Evolutionary conservation across 2,797 vertebrate genomes (phyloP), one percentile per base, ranked within the genome.

Genomic region (Tolypeutes matacus): DNA sequence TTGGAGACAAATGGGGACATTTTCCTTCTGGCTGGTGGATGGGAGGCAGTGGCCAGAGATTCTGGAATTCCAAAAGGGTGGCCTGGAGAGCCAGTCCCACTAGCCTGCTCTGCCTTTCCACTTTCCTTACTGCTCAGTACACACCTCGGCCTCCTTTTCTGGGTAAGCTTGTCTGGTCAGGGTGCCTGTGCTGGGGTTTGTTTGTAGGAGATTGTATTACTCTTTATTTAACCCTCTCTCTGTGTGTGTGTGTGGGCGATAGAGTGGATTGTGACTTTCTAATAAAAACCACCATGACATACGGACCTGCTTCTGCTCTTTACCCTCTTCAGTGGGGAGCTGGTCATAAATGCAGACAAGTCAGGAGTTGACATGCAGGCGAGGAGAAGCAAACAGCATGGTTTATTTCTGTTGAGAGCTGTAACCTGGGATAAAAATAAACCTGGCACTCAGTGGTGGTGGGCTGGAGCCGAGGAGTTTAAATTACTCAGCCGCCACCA

Each of bases 361-460:
- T 36, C 18, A 31, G 67, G 76, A 82, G 81, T 51, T 62, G 96
- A 88, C 21, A 92, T 80, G 39, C 83, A 92, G 91, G 96, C 58
- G 60, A 86, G 13, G 93, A 89, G 91, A 67, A 96, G 97, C 58
- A 89, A 97, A 88, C 89, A 78, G 95, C 86, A 53, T 78, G 92
- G 97, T 95, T 96, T 97, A 96, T 97, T 98, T 97, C 97, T 97
- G 96, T 6, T 93, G 95, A 96, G 88, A 97, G 94, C 95, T 96
- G 84, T 95, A 95, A 95, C 97, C 90, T 93, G 96, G 95, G 94
- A 92, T 93, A 96, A 89, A 97, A 97, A 97, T 97, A 98, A 97
- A 96, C 76, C 88, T 0, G 4, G 96, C 91, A 92, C 96, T 96
- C 94, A 97, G 96, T 65, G 93, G 93, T 96, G 97, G 96, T 97